A percentile compares a stretch with the other conserved stretches of the same genome.
Evolutionary conservation across 2,797 vertebrate genomes (phyloP).

Genomic region (Acanthiza pusilla): DNA sequence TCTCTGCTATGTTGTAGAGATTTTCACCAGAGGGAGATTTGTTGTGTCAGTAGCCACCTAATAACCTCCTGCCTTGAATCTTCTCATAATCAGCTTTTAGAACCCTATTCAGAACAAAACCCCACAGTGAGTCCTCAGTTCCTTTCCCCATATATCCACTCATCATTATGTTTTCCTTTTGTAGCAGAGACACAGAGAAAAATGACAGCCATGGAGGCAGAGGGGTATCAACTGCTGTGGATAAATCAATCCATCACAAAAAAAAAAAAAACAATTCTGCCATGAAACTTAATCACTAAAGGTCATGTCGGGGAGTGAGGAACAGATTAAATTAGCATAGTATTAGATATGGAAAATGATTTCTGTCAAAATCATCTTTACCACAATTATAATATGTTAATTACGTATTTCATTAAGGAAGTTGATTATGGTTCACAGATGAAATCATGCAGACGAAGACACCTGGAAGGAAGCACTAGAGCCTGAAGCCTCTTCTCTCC

Average conservation of each 20-base stretch:
- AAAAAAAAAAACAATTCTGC: conserved; percentile 75
- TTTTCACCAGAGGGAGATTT: neutral
- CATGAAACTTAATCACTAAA: conserved; percentile 99
- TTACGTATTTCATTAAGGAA: conserved; percentile 99
- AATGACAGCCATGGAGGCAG: conserved; percentile 71
- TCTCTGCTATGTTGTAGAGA: neutral
- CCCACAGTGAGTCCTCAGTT: neutral
- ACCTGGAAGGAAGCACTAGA: conserved; percentile 89
- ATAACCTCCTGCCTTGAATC: neutral
- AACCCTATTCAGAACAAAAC: neutral
- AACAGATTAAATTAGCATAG: conserved; percentile 99
- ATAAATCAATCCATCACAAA: conserved; percentile 88
- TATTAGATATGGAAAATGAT: conserved; percentile 99
- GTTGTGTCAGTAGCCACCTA: neutral
- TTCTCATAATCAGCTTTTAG: neutral
- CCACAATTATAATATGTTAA: conserved; percentile 99
- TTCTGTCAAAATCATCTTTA: conserved; percentile 99
- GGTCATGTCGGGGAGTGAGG: conserved; percentile 96
- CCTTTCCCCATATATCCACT: conserved; percentile 44
- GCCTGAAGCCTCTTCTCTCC: conserved; percentile 78
- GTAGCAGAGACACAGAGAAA: conserved; percentile 11
- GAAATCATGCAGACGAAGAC: conserved; percentile 91
- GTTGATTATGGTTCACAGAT: conserved; percentile 98
- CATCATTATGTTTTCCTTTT: neutral
- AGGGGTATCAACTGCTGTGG: conserved; percentile 75